Conservation (phyloP, 1,140 invertebrate genomes). For the Anastrepha obliqua region DNA sequence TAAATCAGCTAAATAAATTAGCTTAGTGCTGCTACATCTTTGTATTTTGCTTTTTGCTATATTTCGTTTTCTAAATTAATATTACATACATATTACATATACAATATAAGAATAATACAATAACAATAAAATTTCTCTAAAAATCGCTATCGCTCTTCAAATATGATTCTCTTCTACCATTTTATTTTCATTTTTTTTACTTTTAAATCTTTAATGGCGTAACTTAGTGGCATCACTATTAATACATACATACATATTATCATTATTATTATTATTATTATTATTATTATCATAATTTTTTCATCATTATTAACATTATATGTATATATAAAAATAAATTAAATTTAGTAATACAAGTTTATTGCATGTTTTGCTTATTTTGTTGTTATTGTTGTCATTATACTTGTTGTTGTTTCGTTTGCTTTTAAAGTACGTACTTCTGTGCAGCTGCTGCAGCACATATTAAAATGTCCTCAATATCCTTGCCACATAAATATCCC, state of each 20-base stretch:
- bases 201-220: constrained; percentile 37
- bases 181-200: neutral
- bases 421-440: constrained; percentile 49
- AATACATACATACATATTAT: neutral
- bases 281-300: neutral
- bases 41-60: neutral
- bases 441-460: constrained; percentile 15
- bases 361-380: constrained; percentile 37
- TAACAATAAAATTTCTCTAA: constrained; percentile 53
- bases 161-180: constrained; percentile 14
- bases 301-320: constrained; percentile 44
- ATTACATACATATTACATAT: constrained; percentile 50
- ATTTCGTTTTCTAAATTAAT: constrained; percentile 29
- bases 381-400: constrained; percentile 30
- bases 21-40: neutral
- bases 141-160: constrained; percentile 19
- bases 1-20: neutral
- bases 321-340: constrained; percentile 53
- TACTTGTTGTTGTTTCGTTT: constrained; percentile 42
- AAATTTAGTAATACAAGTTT: constrained; percentile 50
- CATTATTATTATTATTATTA: constrained; percentile 13
- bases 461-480: neutral
- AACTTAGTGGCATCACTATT: constrained; percentile 57
- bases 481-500: neutral
- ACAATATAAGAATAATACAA: constrained; percentile 48